Percentiles rank a stretch among this genome's conserved stretches.
These are phyloP conservation scores for Neopelma chrysocephalum DNA, from an alignment of 2,797 vertebrate species.

Conservation along the genomic window DNA sequence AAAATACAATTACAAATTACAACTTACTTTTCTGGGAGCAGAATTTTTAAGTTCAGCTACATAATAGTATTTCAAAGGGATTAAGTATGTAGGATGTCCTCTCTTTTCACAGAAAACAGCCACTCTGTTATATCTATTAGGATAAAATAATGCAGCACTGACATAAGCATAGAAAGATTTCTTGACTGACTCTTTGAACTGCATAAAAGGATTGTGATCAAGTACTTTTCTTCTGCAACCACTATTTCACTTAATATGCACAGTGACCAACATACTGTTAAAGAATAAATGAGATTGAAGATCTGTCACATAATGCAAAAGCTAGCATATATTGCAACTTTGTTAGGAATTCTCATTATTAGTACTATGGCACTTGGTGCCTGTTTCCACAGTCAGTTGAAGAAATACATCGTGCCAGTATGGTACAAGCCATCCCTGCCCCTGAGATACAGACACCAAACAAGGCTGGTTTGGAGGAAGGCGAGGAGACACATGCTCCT, in stretches of 20 bases:
- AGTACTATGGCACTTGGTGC: not conserved
- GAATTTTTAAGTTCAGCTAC: not conserved
- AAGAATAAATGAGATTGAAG: not conserved
- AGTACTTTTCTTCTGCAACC: not conserved
- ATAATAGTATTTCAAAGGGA: not conserved
- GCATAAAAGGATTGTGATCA: not conserved
- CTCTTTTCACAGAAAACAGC: not conserved
- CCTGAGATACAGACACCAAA: not conserved
- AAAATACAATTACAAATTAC: not conserved
- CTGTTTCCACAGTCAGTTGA: not conserved
- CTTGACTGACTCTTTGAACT: not conserved
- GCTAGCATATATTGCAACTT: not conserved
- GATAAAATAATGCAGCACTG: not conserved
- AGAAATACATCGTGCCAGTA: not conserved
- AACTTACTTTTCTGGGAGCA: not conserved
- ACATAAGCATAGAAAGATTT: not conserved
- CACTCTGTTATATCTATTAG: not conserved
- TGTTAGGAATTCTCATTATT: not conserved
- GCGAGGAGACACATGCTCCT: not conserved
- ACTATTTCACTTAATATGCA: not conserved
- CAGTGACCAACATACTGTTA: not conserved
- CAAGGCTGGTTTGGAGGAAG: not conserved
- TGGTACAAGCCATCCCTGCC: not conserved
- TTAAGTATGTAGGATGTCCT: not conserved
- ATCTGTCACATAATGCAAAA: not conserved